These are phyloP conservation scores for Dolomedes plantarius DNA, from an alignment of 2,888 invertebrate genomes.

Conservation along the genomic window DNA sequence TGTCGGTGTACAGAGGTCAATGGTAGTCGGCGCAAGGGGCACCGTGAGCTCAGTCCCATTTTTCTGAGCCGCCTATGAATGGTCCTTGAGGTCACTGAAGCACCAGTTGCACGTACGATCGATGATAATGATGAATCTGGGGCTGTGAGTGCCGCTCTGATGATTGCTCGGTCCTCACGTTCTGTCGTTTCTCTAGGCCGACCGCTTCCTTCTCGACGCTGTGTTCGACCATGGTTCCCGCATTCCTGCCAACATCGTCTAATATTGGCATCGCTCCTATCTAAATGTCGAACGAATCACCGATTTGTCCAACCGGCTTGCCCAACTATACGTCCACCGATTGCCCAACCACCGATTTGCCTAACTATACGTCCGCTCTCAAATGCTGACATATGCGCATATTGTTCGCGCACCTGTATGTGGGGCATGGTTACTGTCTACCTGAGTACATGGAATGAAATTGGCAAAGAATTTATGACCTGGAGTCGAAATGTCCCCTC, in stretches of 20 bases:
- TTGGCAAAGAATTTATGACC: neutral
- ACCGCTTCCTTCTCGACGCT: conserved; percentile 1
- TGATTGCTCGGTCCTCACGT: conserved; percentile 4
- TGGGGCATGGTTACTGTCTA: neutral
- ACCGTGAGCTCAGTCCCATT: conserved; percentile 14
- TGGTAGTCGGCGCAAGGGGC: neutral
- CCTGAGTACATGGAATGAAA: neutral
- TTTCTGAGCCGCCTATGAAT: conserved; percentile 12
- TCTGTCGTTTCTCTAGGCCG: conserved; percentile 3
- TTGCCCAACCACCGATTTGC: neutral
- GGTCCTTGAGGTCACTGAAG: conserved; percentile 3
- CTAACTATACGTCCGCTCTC: neutral
- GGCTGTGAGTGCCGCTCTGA: neutral
- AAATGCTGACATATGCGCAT: neutral
- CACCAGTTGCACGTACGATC: conserved; percentile 6
- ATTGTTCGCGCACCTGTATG: neutral
- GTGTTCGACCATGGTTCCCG: neutral
- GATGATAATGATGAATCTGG: neutral
- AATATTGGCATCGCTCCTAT: neutral
- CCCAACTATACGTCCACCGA: neutral
- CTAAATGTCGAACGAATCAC: neutral
- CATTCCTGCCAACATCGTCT: neutral
- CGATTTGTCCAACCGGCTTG: neutral
- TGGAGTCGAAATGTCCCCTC: neutral
- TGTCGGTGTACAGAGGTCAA: neutral